Percentiles rank a stretch among this genome's conserved stretches.
Evolutionary conservation across 2,113 vertebrate genomes (phyloP).

Genomic region (Platichthys flesus): DNA sequence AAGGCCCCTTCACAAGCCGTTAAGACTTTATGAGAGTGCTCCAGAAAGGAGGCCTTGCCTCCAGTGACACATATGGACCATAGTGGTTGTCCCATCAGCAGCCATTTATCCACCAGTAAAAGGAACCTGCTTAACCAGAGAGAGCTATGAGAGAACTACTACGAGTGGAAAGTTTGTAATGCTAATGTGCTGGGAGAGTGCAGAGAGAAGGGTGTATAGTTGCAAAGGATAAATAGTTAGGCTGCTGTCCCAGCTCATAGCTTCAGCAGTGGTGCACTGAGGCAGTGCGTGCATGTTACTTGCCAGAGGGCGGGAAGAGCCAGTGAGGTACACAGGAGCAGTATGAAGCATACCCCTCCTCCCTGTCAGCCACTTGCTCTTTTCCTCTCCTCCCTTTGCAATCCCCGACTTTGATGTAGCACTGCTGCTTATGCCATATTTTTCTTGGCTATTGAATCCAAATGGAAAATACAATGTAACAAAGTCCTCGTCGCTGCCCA

Average conservation of each 20-base stretch:
- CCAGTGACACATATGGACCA: conserved; percentile 42
- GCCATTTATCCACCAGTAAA: conserved; percentile 31
- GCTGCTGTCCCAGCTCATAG: conserved; percentile 51
- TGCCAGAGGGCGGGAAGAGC: conserved; percentile 73
- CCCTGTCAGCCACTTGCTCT: conserved; percentile 41
- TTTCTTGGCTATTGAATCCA: conserved; percentile 84
- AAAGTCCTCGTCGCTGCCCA: conserved; percentile 77
- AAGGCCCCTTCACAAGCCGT: conserved; percentile 51
- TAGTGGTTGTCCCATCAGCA: conserved; percentile 33
- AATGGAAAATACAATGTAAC: conserved; percentile 87
- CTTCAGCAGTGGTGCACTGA: conserved; percentile 34
- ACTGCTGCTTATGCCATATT: conserved; percentile 85
- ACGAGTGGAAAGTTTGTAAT: conserved; percentile 83
- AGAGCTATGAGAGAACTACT: conserved; percentile 66
- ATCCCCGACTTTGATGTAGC: conserved; percentile 85
- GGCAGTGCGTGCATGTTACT: conserved; percentile 74
- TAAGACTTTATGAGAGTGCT: conserved; percentile 44
- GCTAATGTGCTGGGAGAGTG: conserved; percentile 76
- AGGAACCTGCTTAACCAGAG: conserved; percentile 54
- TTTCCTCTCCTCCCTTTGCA: conserved; percentile 47
- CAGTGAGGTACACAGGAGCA: conserved; percentile 84
- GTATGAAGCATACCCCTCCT: conserved; percentile 57
- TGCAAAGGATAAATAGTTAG: conserved; percentile 70
- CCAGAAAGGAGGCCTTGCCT: conserved; percentile 8
- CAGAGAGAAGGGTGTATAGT: conserved; percentile 70